phyloP scores from a whole-genome alignment of 2,888 invertebrate species.

The Stenodema calcarata region DNA sequence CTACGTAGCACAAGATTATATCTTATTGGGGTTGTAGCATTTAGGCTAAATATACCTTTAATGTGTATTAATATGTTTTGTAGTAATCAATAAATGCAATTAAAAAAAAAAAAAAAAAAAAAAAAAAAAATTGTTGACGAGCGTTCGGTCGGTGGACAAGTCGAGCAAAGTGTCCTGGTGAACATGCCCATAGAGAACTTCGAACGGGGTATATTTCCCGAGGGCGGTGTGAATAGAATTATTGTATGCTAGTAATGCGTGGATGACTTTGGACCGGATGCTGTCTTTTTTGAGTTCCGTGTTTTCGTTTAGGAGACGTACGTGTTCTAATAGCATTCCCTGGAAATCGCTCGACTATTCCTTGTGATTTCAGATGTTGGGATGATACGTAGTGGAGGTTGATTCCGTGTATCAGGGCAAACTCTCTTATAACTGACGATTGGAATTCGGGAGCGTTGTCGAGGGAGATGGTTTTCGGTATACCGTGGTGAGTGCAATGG shows the following conservation, averaged over 20 bases:
- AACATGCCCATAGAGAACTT: conserved; percentile 5
- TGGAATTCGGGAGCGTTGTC: conserved; percentile 46
- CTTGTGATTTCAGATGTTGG: conserved; percentile 39
- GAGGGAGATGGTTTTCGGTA: conserved; percentile 1
- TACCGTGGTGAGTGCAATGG: conserved; percentile 16
- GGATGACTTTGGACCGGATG: conserved; percentile 4
- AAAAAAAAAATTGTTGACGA: no score
- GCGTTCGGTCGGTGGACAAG: no score
- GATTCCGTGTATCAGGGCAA: conserved; percentile 26
- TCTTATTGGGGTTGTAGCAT: no score
- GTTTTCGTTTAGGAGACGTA: conserved; percentile 24
- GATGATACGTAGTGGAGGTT: conserved; percentile 34
- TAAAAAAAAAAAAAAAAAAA: no score
- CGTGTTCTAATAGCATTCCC: conserved; percentile 35
- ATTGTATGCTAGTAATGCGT: conserved; percentile 43
- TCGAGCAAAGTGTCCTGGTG: no score
- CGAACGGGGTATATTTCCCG: neutral
- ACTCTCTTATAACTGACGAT: conserved; percentile 28
- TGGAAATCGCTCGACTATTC: conserved; percentile 36
- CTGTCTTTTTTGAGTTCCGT: neutral
- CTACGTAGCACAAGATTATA: no score
- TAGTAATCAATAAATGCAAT: no score
- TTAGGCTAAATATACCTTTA: no score
- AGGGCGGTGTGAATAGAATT: neutral
- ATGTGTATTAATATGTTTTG: no score